These are phyloP conservation scores for Chironomus tentans DNA, from an alignment of 2,888 invertebrate species.

Conservation along the genomic window DNA sequence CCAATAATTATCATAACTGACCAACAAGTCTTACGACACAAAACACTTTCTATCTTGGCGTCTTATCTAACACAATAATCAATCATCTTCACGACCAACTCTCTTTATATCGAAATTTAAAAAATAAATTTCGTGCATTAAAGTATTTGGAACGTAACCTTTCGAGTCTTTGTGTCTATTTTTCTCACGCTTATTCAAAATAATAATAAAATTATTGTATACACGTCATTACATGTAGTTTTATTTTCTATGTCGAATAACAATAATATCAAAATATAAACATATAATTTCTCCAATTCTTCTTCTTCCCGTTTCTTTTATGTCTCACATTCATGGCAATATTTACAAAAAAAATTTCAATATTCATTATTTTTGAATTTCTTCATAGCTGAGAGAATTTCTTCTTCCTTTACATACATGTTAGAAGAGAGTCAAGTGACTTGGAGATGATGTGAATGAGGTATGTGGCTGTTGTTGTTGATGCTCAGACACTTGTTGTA, in stretches of 20 bases:
- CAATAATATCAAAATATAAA: not conserved
- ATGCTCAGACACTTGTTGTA: not conserved
- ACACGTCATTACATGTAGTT: not conserved
- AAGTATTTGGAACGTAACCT: not conserved
- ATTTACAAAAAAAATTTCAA: no score
- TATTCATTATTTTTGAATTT: not conserved
- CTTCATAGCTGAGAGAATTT: not conserved
- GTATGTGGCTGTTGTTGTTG: not conserved
- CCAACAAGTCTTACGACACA: no score
- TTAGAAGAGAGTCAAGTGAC: not conserved
- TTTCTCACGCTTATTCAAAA: constrained; percentile 4
- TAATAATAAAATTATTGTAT: not conserved
- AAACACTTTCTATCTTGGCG: no score
- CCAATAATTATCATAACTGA: no score
- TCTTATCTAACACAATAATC: no score
- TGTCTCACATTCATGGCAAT: no score
- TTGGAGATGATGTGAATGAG: not conserved
- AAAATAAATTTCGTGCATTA: no score
- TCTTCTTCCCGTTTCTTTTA: no score
- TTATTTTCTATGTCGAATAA: not conserved
- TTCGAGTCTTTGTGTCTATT: not conserved
- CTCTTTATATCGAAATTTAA: no score
- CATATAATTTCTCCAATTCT: not conserved
- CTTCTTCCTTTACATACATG: not conserved
- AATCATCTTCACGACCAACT: no score